Evolutionary conservation across 2,888 invertebrate species (phyloP), one percentile per base, ranked within the genome.

Genomic region (Parnassius glacialis): DNA sequence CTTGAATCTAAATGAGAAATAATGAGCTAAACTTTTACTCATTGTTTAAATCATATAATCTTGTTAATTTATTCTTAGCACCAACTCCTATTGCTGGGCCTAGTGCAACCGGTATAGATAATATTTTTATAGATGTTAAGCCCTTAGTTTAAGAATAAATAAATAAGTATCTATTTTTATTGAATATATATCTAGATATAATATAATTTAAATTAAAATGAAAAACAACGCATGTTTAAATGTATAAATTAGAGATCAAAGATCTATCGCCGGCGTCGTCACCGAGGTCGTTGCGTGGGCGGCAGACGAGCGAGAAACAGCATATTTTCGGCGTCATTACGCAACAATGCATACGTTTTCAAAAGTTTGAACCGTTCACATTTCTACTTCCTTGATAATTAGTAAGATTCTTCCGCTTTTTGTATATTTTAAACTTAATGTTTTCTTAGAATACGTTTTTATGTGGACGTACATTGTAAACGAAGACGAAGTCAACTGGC

Each of bases 181-280:
- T 34, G 34, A 34, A 34, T 34, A 34, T 7, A 3, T 34, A 34
- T 34, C 34, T 34, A 7, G 34, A 34, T 34, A 34, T 34, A 34
- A 34, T 5, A 34, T 34, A 34, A 34, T 34, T 3, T 7, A 34
- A 1, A 34, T 53, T 34, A 11, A 52, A 45, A 45, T 52, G 2
- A 52, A 52, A 47, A 44, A 10, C 16, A 43, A 44, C 11, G 51
- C 20, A 47, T 42, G 50, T 13, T 48, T 16, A 25, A 50, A 16
- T 25, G n/a, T 9, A 52, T 10, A 45, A 45, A 9, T 10, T 10
- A 52, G 25, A 52, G 45, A 60, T 63, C 25, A 54, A 51, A 76
- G 70, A 86, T 88, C 83, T 77, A 81, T 84, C 85, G 81, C 77
- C 79, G 84, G 76, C 81, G 82, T 82, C 81, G 82, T 82, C 83